Evolutionary conservation across 2,113 vertebrate species (phyloP), one percentile per base, ranked within the genome.

Genomic region (Micromys minutus): DNA sequence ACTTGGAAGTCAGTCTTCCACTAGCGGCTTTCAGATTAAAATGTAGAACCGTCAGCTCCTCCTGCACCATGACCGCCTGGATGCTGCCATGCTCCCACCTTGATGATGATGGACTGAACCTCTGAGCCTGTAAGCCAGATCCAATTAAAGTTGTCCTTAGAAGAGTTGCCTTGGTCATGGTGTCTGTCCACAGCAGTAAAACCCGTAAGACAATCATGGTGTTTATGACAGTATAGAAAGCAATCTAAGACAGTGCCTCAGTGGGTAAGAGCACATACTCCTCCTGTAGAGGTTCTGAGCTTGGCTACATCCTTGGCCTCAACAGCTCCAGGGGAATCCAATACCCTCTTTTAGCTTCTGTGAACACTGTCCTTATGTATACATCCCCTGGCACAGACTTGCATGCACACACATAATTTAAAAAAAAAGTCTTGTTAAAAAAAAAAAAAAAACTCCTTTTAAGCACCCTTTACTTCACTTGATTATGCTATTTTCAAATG

Each of bases 401-500:
- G 15, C 26, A 45, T 55, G 52, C 34, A 80, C 9, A 80, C 19
- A n/a, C 77, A 24, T 13, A 80, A 80, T n/a, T 80, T n/a, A n/a
- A 55, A 21, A 55, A 79, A 19, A 75, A 61, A 31, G 26, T 42
- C 39, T 31, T 31, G 16, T 61, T 45, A n/a, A n/a, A n/a, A n/a
- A n/a, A n/a, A n/a, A n/a, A n/a, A n/a, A n/a, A n/a, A 61, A 95
- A 67, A 2, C 4, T 93, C 29, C 42, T 74, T 67, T 63, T 57
- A 92, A 45, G 19, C 52, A 72, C 80, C 81, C 63, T 88, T 90
- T 76, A 47, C 45, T 92, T 90, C 90, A 81, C 10, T 77, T 74
- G 5, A 22, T 92, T 12, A 63, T 94, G 57, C 61, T 63, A 74
- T 77, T 7, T 87, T 94, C 89, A 39, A 90, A 42, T 91, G 15